Percentiles rank a stretch among this genome's conserved stretches.
These are phyloP conservation scores for Probaryconus sp. DNA, from an alignment of 1,140 invertebrate species.

Conservation along the genomic window DNA sequence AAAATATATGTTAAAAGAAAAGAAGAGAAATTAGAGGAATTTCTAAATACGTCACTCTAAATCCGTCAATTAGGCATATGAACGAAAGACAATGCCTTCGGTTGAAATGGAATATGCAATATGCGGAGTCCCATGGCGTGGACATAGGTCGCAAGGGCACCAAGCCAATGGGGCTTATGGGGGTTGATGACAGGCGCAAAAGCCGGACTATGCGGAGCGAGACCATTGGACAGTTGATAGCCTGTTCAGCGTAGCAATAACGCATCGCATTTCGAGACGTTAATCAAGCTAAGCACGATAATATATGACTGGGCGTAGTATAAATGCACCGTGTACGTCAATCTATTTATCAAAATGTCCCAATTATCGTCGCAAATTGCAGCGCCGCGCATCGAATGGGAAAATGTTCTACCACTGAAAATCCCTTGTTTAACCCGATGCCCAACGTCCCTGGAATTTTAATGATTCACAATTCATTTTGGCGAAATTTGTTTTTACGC, in stretches of 20 bases:
- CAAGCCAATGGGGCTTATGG: constrained; percentile 53
- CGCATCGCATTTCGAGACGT: constrained; percentile 69
- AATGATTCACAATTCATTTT: not conserved
- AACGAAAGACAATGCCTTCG: constrained; percentile 41
- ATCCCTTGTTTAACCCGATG: constrained; percentile 14
- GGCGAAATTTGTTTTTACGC: no score
- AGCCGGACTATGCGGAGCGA: constrained; percentile 43
- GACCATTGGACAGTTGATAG: constrained; percentile 52
- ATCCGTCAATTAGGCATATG: constrained; percentile 27
- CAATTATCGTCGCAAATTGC: constrained; percentile 66
- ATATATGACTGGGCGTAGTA: constrained; percentile 65
- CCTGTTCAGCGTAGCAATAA: constrained; percentile 63
- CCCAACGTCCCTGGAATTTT: constrained; percentile 1
- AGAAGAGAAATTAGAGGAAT: no score
- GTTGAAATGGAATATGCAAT: constrained; percentile 64
- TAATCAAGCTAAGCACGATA: constrained; percentile 71
- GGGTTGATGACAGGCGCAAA: constrained; percentile 59
- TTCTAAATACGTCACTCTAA: constrained; percentile 2
- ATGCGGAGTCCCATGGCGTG: constrained; percentile 43
- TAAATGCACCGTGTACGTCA: constrained; percentile 62
- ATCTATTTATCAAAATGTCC: constrained; percentile 68
- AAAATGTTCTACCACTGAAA: constrained; percentile 35
- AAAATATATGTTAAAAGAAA: no score
- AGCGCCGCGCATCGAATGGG: constrained; percentile 28
- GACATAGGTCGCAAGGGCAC: constrained; percentile 40